These are phyloP conservation scores for Lontra canadensis DNA, from an alignment of 2,113 vertebrate species.

Conservation along the genomic window DNA sequence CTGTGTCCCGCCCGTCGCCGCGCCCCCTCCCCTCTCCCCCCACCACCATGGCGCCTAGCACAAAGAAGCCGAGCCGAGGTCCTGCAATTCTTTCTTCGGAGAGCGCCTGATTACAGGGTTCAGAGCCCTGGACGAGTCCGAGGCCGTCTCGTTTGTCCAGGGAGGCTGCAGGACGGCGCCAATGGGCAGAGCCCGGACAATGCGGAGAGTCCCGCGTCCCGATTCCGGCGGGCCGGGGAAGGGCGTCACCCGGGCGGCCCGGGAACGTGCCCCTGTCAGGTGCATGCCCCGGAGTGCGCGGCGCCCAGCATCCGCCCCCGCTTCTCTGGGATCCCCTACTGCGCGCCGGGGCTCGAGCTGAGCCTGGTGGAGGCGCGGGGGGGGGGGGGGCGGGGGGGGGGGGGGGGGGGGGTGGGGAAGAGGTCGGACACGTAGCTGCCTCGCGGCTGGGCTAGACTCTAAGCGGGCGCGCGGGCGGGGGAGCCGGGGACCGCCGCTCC, in stretches of 20 bases:
- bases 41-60: background rate
- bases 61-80: background rate
- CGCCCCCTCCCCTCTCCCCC: background rate
- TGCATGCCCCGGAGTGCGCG: background rate
- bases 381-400: fast-evolving
- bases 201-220: background rate
- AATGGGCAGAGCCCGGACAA: background rate
- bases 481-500: conserved; percentile 46
- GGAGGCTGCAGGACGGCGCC: background rate
- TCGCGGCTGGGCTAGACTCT: background rate
- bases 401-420: background rate
- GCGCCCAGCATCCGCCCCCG: fast-evolving
- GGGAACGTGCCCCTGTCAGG: background rate
- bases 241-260: background rate
- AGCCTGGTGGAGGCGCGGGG: too few relatives aligned
- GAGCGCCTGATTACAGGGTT: background rate
- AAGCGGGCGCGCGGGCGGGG: conserved; percentile 43
- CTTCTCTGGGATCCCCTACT: background rate
- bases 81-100: background rate
- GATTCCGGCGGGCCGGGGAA: background rate
- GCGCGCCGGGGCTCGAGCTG: background rate
- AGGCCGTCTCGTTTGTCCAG: background rate
- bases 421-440: conserved; percentile 50
- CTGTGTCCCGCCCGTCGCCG: too few relatives aligned
- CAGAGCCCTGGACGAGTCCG: background rate